Base-by-base conservation (phyloP, 2,888 invertebrate species). In the Spodoptera exigua region DNA sequence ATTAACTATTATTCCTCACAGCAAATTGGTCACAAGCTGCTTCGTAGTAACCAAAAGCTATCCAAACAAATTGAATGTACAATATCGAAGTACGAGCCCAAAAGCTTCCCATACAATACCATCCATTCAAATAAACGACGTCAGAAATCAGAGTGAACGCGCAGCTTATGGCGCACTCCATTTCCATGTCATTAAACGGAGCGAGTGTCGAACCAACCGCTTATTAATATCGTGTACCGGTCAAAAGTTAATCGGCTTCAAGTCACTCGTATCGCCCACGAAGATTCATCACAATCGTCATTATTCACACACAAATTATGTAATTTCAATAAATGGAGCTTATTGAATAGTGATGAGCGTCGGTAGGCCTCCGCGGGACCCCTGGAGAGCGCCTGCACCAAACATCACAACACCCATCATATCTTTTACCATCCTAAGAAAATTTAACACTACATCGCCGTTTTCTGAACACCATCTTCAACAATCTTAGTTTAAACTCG, bases 241-340 rank as follows among this genome's bases (percentile, higher is more conserved):
- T 94, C 93, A 94, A 94, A 93, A 90, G 93, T 93, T 93, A 94
- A 94, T 92, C 93, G 93, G 90, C 90, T 92, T 89, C 92, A 93
- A 92, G 92, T 90, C 92, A 84, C 87, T 89, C 89, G 89, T 86
- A 91, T 93, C 93, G 93, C 94, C 94, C 92, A 93, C 92, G 92
- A 93, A 91, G 93, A 93, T 94, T 90, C 92, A 94, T 93, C 94
- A 93, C 92, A 93, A 86, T 92, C 92, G 92, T 93, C 93, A 94
- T 94, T 91, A 94, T 94, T 94, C 94, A 94, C 94, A 93, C 91
- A 94, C 93, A 93, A 93, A 94, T 94, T 94, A 93, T 93, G 91
- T 94, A 93, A 94, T 93, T 94, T 93, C 93, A 93, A 94, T 93
- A 93, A 94, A 94, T 93, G 92, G 88, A 89, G 87, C 92, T 91